Evolutionary conservation across 2,888 invertebrate genomes (phyloP).

Genomic region (Idaea dimidiata): DNA sequence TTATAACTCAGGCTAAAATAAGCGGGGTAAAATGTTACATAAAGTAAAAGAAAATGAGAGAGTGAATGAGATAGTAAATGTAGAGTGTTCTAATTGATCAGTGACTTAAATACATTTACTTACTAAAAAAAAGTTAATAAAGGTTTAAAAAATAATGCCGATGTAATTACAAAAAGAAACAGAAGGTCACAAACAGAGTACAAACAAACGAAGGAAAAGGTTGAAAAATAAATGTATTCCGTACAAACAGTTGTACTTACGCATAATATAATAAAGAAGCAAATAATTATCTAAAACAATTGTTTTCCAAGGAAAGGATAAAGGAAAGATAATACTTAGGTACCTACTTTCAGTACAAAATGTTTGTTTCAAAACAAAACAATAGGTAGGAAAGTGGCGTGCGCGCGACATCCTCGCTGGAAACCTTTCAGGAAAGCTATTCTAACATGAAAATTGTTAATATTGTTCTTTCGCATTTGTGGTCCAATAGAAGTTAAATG

Average conservation of each 20-base stretch:
- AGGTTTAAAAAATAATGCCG: too few species aligned
- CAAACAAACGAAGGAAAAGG: neutral
- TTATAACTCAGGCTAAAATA: too few species aligned
- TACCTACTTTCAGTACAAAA: slow-evolving; percentile 27
- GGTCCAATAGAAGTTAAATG: neutral
- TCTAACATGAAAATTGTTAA: slow-evolving; percentile 58
- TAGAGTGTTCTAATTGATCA: too few species aligned
- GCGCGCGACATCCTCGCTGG: slow-evolving; percentile 49
- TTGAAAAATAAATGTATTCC: neutral
- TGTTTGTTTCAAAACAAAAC: slow-evolving; percentile 39
- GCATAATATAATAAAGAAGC: neutral
- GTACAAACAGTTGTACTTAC: neutral
- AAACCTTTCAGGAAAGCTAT: slow-evolving; percentile 58
- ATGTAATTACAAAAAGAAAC: too few species aligned
- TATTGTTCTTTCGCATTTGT: neutral
- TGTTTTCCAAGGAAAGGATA: slow-evolving; percentile 5
- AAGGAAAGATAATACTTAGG: slow-evolving; percentile 14
- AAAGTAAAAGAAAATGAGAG: too few species aligned
- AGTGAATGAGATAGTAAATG: too few species aligned
- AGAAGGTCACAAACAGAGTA: neutral
- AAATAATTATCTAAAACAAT: slow-evolving; percentile 16
- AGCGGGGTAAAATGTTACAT: too few species aligned
- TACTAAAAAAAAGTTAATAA: too few species aligned
- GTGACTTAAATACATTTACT: too few species aligned
- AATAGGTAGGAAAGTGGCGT: slow-evolving; percentile 49